phyloP scores from a whole-genome alignment of 2,797 vertebrate species.

The Carduelis carduelis region DNA sequence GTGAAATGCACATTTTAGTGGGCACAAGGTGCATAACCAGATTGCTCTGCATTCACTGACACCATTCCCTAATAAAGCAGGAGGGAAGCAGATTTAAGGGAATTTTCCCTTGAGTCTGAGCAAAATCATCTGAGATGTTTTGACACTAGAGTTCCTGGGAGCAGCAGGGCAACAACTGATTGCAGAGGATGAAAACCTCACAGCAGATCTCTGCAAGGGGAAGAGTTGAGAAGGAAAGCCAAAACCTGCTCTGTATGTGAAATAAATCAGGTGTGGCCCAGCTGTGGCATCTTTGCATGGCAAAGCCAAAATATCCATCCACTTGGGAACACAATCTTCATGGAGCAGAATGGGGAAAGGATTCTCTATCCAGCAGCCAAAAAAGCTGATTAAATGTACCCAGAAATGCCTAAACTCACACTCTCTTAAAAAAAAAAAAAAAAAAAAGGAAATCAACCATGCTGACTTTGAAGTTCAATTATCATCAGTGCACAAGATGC shows the following conservation, averaged over 20 bases:
- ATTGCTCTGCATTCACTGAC: not conserved
- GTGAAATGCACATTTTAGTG: not conserved
- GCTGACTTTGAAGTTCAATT: not conserved
- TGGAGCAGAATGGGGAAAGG: not conserved
- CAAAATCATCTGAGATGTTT: not conserved
- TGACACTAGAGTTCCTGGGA: not conserved
- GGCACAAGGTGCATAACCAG: not conserved
- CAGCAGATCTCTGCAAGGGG: not conserved
- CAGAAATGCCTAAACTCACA: not conserved
- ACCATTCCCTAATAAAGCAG: not conserved
- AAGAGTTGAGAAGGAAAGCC: not conserved
- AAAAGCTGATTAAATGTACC: not conserved
- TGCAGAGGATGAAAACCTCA: not conserved
- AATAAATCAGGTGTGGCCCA: not conserved
- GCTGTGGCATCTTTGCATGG: not conserved
- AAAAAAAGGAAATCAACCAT: not conserved
- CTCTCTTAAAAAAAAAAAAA: not conserved
- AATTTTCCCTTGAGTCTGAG: not conserved
- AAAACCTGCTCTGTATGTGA: rapidly evolving
- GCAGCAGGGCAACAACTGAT: not conserved
- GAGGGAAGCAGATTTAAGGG: not conserved
- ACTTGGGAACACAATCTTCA: not conserved
- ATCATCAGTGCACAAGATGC: not conserved
- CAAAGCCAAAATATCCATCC: not conserved
- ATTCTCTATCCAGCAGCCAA: not conserved